Percentiles rank a stretch among this genome's conserved stretches.
phyloP scores from a whole-genome alignment of 2,888 invertebrate genomes.

The Campopleginae sp. region DNA sequence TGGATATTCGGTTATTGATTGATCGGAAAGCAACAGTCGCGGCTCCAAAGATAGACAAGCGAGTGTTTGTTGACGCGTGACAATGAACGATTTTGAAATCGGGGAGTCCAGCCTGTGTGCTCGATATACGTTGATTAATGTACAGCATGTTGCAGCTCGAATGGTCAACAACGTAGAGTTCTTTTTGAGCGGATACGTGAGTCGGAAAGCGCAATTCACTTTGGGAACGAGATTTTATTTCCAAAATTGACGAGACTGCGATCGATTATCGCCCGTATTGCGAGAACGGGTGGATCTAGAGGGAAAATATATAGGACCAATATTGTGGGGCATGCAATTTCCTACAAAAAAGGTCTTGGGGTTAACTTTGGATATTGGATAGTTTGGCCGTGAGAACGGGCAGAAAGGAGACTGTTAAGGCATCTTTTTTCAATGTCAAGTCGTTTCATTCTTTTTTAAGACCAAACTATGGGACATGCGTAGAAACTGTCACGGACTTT shows the following conservation, averaged over 20 bases:
- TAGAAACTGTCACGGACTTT: not conserved
- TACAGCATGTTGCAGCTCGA: not conserved
- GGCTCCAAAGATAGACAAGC: slow-evolving; percentile 11
- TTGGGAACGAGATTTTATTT: not conserved
- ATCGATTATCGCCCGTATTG: not conserved
- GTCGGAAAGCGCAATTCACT: not conserved
- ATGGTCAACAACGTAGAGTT: not conserved
- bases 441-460: not conserved
- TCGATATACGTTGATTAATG: not conserved
- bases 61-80: slow-evolving; percentile 38
- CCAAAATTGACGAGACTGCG: not conserved
- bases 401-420: not conserved
- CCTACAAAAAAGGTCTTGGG: not conserved
- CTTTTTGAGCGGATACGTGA: not conserved
- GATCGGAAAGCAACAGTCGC: not conserved
- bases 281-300: not conserved
- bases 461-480: not conserved
- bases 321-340: not conserved
- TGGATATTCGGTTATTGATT: slow-evolving; percentile 33
- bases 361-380: not conserved
- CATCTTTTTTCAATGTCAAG: not conserved
- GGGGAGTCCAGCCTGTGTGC: not conserved
- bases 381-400: not conserved
- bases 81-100: slow-evolving; percentile 35
- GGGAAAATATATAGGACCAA: not conserved